Evolutionary conservation across 2,113 vertebrate genomes (phyloP), one percentile per base, ranked within the genome.

Genomic region (Lophochroa leadbeateri): DNA sequence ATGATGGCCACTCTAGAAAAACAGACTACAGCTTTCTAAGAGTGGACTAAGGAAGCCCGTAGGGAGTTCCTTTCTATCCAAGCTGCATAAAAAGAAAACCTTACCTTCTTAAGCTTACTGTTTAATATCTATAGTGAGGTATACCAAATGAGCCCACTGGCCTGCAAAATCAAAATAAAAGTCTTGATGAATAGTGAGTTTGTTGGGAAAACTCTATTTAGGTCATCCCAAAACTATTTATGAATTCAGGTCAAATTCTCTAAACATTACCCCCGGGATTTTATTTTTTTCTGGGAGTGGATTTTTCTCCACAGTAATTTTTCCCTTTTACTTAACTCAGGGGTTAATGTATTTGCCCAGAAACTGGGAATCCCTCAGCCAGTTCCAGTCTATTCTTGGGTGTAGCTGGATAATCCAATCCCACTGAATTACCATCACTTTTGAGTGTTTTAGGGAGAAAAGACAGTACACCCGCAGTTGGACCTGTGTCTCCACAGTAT

Each of bases 121-220:
- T 44, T 82, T 39, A 49, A 37, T 47, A 53, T 11, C 57, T 72
- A 13, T 2, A 55, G 31, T 20, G 47, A 88, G 11, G 20, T 23
- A 61, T 6, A 6, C 18, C 16, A 50, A 39, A 65, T 11, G 27
- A 94, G 43, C 18, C 25, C 57, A 58, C 3, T 28, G 23, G 16
- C 23, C 46, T 87, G 13, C 17, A 86, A 72, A 86, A 25, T 20
- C 15, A 46, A 10, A 60, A 70, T 15, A 27, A 81, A 85, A 39
- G 20, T 7, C 28, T 37, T 89, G 18, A 14, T 49, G 41, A 83
- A 82, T 17, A 64, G 11, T 44, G 77, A 74, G n/a, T 68, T 92
- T 86, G 50, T 78, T 75, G 64, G 39, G 57, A 95, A 96, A 92
- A 89, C 55, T 4, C 4, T 92, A 84, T 84, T 88, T 95, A 88